Conservation (phyloP, 2,888 invertebrate species). For the Nomada ferruginata region DNA sequence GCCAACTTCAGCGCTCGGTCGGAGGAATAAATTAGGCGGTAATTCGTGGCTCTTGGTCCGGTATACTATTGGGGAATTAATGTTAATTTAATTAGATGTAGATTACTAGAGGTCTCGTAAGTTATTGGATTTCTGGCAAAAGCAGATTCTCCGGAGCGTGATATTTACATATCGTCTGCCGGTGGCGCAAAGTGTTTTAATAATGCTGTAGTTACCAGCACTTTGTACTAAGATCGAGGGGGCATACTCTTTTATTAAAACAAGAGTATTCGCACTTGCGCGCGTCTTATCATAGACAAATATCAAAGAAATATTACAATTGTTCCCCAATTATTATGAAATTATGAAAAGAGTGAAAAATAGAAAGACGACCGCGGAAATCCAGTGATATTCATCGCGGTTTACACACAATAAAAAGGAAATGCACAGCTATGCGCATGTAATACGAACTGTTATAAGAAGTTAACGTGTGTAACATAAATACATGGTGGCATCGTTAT, state of each 20-base stretch:
- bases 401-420: slow-evolving; percentile 55
- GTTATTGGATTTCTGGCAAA: background rate
- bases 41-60: background rate
- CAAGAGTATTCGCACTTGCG: no score
- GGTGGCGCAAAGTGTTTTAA: slow-evolving; percentile 19
- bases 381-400: background rate
- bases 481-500: slow-evolving; percentile 28
- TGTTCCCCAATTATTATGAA: no score
- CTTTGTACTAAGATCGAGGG: no score
- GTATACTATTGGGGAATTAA: background rate
- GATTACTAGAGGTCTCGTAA: no score
- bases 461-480: slow-evolving; percentile 43
- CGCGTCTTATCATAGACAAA: no score
- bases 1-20: background rate
- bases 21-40: background rate
- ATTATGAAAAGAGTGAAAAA: no score
- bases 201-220: no score
- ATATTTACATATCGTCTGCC: slow-evolving; percentile 25
- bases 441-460: slow-evolving; percentile 29
- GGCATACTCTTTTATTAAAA: no score
- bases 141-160: background rate
- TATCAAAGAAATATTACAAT: no score
- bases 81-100: background rate
- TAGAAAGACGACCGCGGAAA: slow-evolving; percentile 21
- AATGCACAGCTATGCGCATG: slow-evolving; percentile 23